Percentiles rank a stretch among this genome's conserved stretches.
Evolutionary conservation across 2,888 invertebrate genomes (phyloP).

Genomic region (Cybosia mesomella): DNA sequence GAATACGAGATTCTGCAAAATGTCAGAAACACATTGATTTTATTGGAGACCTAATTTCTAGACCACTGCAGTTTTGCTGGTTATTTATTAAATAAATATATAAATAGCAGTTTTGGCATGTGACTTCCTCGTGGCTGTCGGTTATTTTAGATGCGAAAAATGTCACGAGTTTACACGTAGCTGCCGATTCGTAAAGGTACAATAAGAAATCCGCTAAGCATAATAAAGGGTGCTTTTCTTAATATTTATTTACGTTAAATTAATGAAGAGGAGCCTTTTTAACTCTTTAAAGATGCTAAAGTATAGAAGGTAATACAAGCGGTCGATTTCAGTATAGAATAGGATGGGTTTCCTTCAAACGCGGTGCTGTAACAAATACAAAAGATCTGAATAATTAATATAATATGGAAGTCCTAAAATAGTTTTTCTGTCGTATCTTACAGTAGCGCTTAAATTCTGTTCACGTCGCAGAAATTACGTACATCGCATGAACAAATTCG

Average conservation of each 20-base stretch:
- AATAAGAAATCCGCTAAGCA: neutral
- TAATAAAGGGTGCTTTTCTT: neutral
- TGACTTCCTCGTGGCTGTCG: too few species aligned
- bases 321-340: too few species aligned
- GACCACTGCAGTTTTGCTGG: neutral
- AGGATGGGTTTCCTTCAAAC: neutral
- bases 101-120: neutral
- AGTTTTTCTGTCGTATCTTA: constrained; percentile 21
- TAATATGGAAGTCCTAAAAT: constrained; percentile 24
- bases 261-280: neutral
- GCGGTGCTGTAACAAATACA: neutral
- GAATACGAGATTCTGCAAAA: neutral
- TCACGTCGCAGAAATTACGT: neutral
- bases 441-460: neutral
- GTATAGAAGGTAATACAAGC: neutral
- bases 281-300: neutral
- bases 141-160: too few species aligned
- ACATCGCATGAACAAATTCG: neutral
- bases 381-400: neutral
- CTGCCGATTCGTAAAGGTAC: neutral
- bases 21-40: neutral
- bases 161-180: neutral
- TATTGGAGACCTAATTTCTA: neutral
- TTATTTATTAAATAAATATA: too few species aligned
- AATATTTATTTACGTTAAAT: neutral